Evolutionary conservation across 2,888 invertebrate species (phyloP), one percentile per base, ranked within the genome.

Genomic region (Serripes groenlandicus): DNA sequence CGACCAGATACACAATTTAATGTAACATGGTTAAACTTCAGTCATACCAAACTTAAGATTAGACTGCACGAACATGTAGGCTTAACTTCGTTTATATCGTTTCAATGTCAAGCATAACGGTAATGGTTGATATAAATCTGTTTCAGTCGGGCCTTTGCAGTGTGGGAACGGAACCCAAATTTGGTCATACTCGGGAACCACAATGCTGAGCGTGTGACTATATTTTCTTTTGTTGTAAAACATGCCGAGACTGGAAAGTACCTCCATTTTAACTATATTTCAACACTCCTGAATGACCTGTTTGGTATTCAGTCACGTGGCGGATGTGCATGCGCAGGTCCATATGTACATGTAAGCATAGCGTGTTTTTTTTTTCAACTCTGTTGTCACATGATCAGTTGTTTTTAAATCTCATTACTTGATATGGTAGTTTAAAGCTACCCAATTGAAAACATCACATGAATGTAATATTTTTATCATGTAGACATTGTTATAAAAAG

Each of bases 201-300:
- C 11, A 84, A 75, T 15, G 90, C 90, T n/a, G 95, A 97, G 70
- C 89, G 95, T 1, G 95, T 98, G 52, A 97, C 98, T 1, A 96
- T 98, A 75, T 97, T 98, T 93, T 97, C 97, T 1, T 96, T 98
- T 90, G 96, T 98, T 95, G 97, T 98, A 72, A 96, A 97, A 86
- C 97, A 98, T 94, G 96, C 97, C 0, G 95, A 97, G 15, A 82
- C 83, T 11, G 87, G 86, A 3, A 87, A 85, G 60, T 82, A 83
- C 30, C 75, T 92, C 3, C 92, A 92, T 75, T 83, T 89, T 60
- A 91, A 91, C 82, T 92, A 88, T 52, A 81, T 92, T 18, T 81
- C 89, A 9, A 81, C 78, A 0, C 64, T 92, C 28, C 84, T 92
- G n/a, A 91, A 88, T 75, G 92, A 91, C 74, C 77, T 92, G 69